Base-by-base conservation (phyloP, 1,140 invertebrate genomes). In the Euwallacea similis region DNA sequence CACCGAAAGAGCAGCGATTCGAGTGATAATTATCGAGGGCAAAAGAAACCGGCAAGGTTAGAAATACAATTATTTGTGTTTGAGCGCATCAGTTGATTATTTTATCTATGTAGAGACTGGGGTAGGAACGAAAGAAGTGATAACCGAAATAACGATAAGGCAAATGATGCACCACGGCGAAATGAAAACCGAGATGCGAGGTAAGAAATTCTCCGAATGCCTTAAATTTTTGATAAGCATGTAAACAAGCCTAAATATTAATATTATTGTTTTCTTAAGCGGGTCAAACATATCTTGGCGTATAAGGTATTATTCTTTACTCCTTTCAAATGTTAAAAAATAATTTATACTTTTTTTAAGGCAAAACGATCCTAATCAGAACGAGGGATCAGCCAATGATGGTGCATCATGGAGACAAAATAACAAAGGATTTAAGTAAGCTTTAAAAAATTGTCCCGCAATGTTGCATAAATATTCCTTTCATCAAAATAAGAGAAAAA, bases 341-440 rank as follows among this genome's bases (percentile, higher is more conserved):
- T 13, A 50, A 50, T 50, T 4, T 66, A 11, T 55, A 54, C n/a
- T 7, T n/a, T 70, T 33, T 71, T 73, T 13, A 46, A 77, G 74
- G 70, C 53, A 54, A 41, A 71, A 69, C 71, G 74, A 72, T 42
- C 46, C 21, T 21, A 72, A 72, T 63, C 69, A 73, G 43, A 77
- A 74, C 63, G 75, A 77, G 42, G 65, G 43, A 44, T 54, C 60
- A 21, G 10, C 75, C 46, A 67, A 73, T 16, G 64, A 64, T 9
- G 11, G 66, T 21, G 70, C 58, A 60, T 74, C 76, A 56, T 78
- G 76, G 76, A 65, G 75, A 71, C 74, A 78, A 60, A 73, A 74
- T 54, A 77, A 75, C 16, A 76, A 75, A 74, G 73, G 70, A 44
- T 77, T 74, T 44, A 73, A 68, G 76, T 77, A 69, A 71, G 73